These are phyloP conservation scores for Dysidea cf. avara DNA, from an alignment of 37 sponge, comb jelly and placozoan genomes.

Conservation along the genomic window DNA sequence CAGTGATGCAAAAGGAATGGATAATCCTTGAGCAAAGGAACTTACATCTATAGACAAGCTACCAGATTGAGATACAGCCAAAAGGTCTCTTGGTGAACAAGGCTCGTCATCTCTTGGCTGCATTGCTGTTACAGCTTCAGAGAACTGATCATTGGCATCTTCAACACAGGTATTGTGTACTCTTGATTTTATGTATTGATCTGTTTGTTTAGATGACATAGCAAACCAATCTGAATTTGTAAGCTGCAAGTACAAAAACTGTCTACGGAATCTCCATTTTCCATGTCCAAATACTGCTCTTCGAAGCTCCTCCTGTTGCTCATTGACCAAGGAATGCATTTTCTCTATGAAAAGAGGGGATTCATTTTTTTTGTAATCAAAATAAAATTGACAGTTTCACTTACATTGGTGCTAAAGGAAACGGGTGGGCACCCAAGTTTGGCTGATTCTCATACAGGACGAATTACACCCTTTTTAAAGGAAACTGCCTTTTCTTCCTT, in stretches of 20 bases:
- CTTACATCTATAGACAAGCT: neutral
- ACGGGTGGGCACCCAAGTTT: conserved; percentile 34
- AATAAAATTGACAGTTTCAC: conserved; percentile 36
- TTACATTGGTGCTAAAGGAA: conserved; percentile 39
- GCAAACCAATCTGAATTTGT: conserved; percentile 1
- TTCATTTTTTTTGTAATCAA: conserved; percentile 42
- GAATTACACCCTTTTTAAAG: conserved; percentile 22
- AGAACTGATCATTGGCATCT: conserved; percentile 9
- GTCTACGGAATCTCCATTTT: conserved; percentile 12
- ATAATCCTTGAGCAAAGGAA: neutral
- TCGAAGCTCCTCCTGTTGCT: conserved; percentile 37
- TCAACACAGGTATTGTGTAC: no score
- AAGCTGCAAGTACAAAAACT: conserved; percentile 18
- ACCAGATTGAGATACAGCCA: no score
- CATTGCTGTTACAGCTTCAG: no score
- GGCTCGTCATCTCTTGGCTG: no score
- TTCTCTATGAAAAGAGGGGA: conserved; percentile 27
- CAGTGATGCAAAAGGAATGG: neutral
- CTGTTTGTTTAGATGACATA: conserved; percentile 1
- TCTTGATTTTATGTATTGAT: no score
- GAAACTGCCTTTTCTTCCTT: conserved; percentile 8
- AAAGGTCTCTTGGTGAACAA: no score
- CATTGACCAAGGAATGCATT: conserved; percentile 16
- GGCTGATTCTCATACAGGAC: conserved; percentile 12
- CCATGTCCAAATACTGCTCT: conserved; percentile 28